Evolutionary conservation across 2,113 vertebrate species (phyloP).

Genomic region (Tricholaema leucomelas): DNA sequence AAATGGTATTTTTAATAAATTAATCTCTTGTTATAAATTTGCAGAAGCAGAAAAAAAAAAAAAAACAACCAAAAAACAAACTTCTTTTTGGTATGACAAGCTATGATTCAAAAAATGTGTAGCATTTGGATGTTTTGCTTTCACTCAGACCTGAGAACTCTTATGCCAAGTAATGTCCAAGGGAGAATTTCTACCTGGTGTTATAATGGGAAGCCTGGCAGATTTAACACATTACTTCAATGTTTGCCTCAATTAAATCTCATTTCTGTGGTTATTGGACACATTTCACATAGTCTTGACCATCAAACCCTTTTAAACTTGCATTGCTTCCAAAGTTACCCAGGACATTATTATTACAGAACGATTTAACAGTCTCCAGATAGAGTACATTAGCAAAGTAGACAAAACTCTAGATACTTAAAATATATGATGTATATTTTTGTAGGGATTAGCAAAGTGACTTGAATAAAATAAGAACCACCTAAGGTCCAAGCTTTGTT

Average conservation of each 20-base stretch:
- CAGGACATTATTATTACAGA: constrained; percentile 21
- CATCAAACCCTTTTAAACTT: constrained; percentile 42
- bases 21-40: not conserved
- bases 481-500: not conserved
- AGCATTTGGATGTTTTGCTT: constrained; percentile 43
- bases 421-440: not conserved
- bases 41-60: not conserved
- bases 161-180: constrained; percentile 12
- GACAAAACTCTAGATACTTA: constrained; percentile 6
- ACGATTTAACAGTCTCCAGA: constrained; percentile 33
- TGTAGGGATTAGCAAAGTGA: not conserved
- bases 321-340: constrained; percentile 37
- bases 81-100: too few species aligned
- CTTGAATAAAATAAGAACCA: not conserved
- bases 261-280: constrained; percentile 60
- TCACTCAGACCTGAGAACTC: constrained; percentile 32
- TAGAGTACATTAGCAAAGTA: constrained; percentile 13
- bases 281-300: constrained; percentile 63
- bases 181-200: constrained; percentile 39
- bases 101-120: constrained; percentile 8
- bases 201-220: constrained; percentile 56
- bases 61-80: too few species aligned
- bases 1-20: not conserved
- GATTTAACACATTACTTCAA: constrained; percentile 22
- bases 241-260: constrained; percentile 61